Conservation (phyloP, 1,140 invertebrate genomes). For the Whitmania pigra region DNA sequence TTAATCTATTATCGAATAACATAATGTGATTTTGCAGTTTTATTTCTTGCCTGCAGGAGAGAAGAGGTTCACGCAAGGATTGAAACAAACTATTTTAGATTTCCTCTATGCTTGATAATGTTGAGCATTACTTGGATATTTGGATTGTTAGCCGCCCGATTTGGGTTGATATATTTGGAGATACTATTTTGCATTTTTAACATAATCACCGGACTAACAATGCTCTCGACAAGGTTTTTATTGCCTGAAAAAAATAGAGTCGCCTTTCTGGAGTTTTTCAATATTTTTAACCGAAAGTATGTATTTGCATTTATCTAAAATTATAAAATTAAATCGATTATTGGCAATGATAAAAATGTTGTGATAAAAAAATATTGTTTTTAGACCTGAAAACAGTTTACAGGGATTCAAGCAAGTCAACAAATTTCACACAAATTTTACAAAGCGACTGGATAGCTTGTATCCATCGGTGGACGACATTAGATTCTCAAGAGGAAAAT, state of each 20-base stretch:
- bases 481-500: too few species aligned
- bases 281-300: too few species aligned
- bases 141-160: background rate
- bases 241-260: background rate
- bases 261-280: background rate
- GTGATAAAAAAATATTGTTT: too few species aligned
- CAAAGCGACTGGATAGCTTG: too few species aligned
- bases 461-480: too few species aligned
- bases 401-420: too few species aligned
- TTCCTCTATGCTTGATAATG: background rate
- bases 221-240: background rate
- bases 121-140: conserved; percentile 9
- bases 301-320: too few species aligned
- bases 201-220: background rate
- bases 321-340: too few species aligned
- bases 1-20: background rate
- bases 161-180: background rate
- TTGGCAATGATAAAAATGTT: too few species aligned
- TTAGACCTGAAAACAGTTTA: too few species aligned
- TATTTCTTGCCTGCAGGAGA: background rate
- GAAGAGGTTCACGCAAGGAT: background rate
- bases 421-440: too few species aligned
- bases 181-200: conserved; percentile 6
- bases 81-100: background rate
- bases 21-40: background rate